phyloP scores from a whole-genome alignment of 2,797 vertebrate genomes.

The Glossophaga mutica region DNA sequence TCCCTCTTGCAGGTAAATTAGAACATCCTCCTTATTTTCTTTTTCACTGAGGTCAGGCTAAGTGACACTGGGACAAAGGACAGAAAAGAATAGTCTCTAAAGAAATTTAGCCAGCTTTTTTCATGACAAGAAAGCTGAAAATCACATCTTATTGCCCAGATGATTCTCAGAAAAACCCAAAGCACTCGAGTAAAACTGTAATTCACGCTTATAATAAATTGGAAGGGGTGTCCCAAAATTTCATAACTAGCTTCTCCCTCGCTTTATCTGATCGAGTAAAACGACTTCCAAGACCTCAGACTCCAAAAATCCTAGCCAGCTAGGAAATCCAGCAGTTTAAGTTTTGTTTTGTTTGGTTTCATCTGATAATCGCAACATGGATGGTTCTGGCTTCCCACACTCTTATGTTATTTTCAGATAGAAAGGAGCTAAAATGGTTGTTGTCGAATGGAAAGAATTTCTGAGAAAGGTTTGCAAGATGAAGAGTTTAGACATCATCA shows the following conservation, averaged over 20 bases:
- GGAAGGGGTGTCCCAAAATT: not conserved
- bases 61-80: not conserved
- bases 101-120: not conserved
- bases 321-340: not conserved
- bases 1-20: not conserved
- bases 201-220: not conserved
- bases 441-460: not conserved
- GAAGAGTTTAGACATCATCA: not conserved
- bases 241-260: slow-evolving; percentile 6
- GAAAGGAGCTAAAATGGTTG: not conserved
- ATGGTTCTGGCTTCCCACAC: not conserved
- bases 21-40: not conserved
- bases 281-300: not conserved
- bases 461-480: not conserved
- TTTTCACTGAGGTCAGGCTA: not conserved
- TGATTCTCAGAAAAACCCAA: not conserved
- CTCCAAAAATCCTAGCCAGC: not conserved
- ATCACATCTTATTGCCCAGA: not conserved
- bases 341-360: not conserved
- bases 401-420: slow-evolving; percentile 6
- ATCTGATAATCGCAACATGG: not conserved
- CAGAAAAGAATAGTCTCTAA: not conserved
- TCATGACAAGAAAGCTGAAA: not conserved
- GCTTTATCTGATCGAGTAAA: not conserved
- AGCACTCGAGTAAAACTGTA: not conserved